Evolutionary conservation across 1,140 invertebrate species (phyloP).

Genomic region (Himalopsyche phryganea): DNA sequence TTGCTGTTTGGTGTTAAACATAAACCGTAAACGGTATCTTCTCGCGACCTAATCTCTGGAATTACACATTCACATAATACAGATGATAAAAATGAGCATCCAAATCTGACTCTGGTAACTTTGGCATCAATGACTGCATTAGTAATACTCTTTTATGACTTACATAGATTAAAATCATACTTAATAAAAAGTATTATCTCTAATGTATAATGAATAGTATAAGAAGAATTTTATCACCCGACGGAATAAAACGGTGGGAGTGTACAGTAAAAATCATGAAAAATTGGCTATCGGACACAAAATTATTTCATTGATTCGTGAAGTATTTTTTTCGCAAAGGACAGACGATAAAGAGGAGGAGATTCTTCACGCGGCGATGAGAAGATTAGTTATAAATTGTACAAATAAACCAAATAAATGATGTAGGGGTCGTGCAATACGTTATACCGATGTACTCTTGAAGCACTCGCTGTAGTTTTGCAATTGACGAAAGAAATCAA

Average conservation of each 20-base stretch:
- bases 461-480: neutral
- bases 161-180: constrained; percentile 1
- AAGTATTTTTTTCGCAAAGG: no score
- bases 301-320: no score
- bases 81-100: no score
- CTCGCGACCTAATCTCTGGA: no score
- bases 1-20: no score
- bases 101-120: no score
- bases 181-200: neutral
- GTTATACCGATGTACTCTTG: neutral
- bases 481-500: neutral
- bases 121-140: neutral
- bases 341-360: no score
- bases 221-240: neutral
- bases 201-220: neutral
- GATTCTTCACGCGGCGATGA: no score
- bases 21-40: neutral
- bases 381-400: neutral
- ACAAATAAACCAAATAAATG: neutral
- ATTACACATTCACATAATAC: no score
- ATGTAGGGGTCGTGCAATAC: constrained; percentile 4
- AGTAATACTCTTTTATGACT: neutral
- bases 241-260: no score
- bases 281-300: no score
- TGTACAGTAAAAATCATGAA: no score